A percentile compares a stretch with the other conserved stretches of the same genome.
Conservation (phyloP, 2,888 invertebrate genomes). For the Tinea pellionella region DNA sequence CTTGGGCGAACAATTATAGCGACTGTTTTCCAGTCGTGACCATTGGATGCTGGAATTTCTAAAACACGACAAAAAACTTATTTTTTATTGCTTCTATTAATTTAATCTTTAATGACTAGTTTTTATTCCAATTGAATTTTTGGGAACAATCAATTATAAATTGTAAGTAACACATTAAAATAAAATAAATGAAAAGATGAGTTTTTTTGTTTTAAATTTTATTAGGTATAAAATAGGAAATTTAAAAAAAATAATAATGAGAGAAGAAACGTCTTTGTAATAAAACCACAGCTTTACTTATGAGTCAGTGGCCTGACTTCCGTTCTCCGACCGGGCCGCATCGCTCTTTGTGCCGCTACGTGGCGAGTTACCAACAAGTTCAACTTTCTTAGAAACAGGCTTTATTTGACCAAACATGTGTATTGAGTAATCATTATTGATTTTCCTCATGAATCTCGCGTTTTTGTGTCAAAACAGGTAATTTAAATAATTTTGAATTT, state of each 20-base stretch:
- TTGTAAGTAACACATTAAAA: too few relatives aligned
- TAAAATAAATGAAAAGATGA: too few relatives aligned
- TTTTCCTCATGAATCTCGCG: not conserved
- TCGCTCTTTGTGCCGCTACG: not conserved
- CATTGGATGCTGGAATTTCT: constrained; percentile 31
- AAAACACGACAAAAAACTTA: constrained; percentile 20
- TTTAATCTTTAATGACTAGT: not conserved
- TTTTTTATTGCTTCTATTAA: not conserved
- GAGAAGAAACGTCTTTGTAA: not conserved
- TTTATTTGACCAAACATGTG: not conserved
- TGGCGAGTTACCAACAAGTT: not conserved
- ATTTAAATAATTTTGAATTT: not conserved
- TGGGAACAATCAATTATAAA: too few relatives aligned
- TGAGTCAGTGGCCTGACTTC: constrained; percentile 48
- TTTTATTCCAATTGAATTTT: too few relatives aligned
- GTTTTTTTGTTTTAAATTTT: too few relatives aligned
- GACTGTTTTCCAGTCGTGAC: constrained; percentile 24
- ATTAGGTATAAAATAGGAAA: too few relatives aligned
- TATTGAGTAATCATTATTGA: not conserved
- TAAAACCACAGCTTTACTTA: constrained; percentile 8
- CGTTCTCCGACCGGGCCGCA: constrained; percentile 31
- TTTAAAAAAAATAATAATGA: not conserved
- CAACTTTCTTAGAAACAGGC: constrained; percentile 7
- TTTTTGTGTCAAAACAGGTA: not conserved
- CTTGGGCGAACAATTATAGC: not conserved